Evolutionary conservation across 2,113 vertebrate species (phyloP).

Genomic region (Clarias gariepinus): DNA sequence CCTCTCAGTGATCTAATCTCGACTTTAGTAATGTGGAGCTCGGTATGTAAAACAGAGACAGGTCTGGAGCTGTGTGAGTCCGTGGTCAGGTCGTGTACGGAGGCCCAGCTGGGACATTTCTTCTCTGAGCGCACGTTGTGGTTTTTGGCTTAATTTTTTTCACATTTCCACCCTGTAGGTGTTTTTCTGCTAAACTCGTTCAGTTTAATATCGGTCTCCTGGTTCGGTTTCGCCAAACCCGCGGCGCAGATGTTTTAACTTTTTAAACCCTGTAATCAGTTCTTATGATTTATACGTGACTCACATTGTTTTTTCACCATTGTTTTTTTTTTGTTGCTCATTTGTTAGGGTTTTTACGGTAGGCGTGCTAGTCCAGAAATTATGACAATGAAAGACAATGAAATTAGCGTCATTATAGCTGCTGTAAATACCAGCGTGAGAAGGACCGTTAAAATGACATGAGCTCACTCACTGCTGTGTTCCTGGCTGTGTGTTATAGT

Average conservation of each 20-base stretch:
- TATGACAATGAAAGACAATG: background rate
- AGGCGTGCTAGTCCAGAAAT: background rate
- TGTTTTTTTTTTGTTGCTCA: background rate
- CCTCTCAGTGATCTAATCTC: background rate
- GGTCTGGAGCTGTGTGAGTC: background rate
- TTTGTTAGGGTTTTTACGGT: background rate
- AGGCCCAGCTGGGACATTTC: slow-evolving; percentile 5
- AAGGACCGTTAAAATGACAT: background rate
- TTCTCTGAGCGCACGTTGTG: background rate
- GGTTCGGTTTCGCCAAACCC: background rate
- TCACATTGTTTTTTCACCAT: background rate
- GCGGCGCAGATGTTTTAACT: background rate
- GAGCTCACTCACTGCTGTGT: background rate
- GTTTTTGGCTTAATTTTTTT: background rate
- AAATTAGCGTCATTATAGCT: background rate
- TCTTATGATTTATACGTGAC: background rate
- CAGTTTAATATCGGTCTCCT: background rate
- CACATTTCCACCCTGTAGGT: slow-evolving; percentile 9
- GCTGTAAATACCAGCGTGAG: background rate
- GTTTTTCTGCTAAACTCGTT: background rate
- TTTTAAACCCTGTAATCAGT: background rate
- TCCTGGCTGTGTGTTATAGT: slow-evolving; percentile 23
- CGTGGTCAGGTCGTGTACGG: background rate
- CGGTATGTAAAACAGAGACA: background rate
- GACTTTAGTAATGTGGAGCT: background rate